Evolutionary conservation across 2,888 invertebrate species (phyloP).

Genomic region (Oxystoma pomonae): DNA sequence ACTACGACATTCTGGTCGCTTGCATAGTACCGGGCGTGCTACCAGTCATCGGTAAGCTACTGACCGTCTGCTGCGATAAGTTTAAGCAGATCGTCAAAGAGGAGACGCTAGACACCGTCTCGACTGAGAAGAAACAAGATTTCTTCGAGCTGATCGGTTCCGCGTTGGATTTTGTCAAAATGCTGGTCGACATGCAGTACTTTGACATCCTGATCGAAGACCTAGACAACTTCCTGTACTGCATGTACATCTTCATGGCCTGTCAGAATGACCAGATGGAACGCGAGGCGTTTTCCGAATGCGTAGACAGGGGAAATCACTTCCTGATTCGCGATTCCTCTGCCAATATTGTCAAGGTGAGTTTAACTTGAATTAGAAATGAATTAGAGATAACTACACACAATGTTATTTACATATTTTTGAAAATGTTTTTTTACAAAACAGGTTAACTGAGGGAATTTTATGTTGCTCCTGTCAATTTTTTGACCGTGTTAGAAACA

Average conservation of each 20-base stretch:
- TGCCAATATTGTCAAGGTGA: conserved; percentile 26
- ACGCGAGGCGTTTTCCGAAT: conserved; percentile 23
- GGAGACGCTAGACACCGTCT: too few species aligned
- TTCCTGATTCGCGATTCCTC: conserved; percentile 21
- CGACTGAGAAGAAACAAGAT: too few species aligned
- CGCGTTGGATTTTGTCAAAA: conserved; percentile 27
- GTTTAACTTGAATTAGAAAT: too few species aligned
- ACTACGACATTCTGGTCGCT: conserved; percentile 8
- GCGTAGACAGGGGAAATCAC: conserved; percentile 20
- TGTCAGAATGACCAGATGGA: conserved; percentile 26
- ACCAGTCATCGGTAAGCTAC: conserved; percentile 30
- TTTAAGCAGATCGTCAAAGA: conserved; percentile 29
- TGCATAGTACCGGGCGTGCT: conserved; percentile 20
- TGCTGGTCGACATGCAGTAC: conserved; percentile 26
- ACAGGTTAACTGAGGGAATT: too few species aligned
- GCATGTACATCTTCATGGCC: conserved; percentile 29
- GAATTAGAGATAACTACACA: too few species aligned
- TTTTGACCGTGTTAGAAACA: too few species aligned
- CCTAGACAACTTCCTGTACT: conserved; percentile 30
- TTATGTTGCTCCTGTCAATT: too few species aligned
- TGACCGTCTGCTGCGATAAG: conserved; percentile 29
- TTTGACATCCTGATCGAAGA: conserved; percentile 28
- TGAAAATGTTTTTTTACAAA: too few species aligned
- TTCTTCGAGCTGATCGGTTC: conserved; percentile 24
- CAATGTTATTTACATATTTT: too few species aligned